Percentiles rank a stretch among this genome's conserved stretches.
phyloP scores from a whole-genome alignment of 2,797 vertebrate genomes.

The Octomys mimax region DNA sequence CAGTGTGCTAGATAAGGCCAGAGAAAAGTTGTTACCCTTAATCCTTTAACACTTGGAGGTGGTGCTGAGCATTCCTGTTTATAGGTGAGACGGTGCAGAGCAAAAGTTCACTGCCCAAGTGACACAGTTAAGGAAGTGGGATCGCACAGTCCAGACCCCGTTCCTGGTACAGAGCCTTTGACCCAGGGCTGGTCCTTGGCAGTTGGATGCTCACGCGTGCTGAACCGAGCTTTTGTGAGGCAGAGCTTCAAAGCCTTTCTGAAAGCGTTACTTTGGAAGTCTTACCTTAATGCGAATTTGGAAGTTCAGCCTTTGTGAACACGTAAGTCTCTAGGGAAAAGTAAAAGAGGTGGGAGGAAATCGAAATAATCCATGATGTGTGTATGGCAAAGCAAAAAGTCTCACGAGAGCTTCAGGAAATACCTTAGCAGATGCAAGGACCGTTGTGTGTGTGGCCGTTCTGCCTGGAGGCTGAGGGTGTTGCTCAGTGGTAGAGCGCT shows the following conservation, averaged over 20 bases:
- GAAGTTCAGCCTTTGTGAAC: constrained; percentile 60
- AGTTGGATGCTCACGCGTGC: background rate
- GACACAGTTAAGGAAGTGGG: constrained; percentile 45
- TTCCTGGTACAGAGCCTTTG: background rate
- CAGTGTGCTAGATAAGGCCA: background rate
- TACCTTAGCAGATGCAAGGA: background rate
- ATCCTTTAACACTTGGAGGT: constrained; percentile 23
- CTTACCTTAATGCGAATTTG: constrained; percentile 51
- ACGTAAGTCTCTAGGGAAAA: background rate
- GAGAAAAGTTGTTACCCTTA: constrained; percentile 57
- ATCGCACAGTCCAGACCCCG: background rate
- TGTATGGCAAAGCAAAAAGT: constrained; percentile 8
- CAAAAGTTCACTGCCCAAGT: background rate
- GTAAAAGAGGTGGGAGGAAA: constrained; percentile 33
- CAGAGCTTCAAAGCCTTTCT: constrained; percentile 58
- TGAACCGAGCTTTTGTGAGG: constrained; percentile 61
- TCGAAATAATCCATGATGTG: constrained; percentile 6
- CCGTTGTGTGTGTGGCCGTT: constrained; percentile 18
- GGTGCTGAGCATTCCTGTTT: constrained; percentile 3
- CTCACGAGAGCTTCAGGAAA: constrained; percentile 22
- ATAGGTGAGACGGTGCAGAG: constrained; percentile 17
- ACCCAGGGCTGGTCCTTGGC: background rate
- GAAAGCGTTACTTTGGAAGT: constrained; percentile 65
- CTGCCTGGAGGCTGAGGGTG: background rate
- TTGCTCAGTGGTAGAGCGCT: background rate